Evolutionary conservation across 2,888 invertebrate species (phyloP).

Genomic region (Dolichopus griseipennis): DNA sequence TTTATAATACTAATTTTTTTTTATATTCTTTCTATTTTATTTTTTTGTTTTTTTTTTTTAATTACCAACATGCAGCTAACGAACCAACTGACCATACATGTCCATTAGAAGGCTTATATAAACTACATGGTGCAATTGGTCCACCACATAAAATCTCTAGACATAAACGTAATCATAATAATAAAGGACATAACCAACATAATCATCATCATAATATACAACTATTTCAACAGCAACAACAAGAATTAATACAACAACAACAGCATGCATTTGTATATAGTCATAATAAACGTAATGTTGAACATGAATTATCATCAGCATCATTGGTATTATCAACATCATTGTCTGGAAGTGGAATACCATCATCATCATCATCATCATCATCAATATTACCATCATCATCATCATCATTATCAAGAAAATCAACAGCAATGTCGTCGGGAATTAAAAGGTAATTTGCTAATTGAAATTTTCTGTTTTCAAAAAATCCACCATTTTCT

Average conservation of each 20-base stretch:
- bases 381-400: too few relatives aligned
- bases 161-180: conserved; percentile 44
- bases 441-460: conserved; percentile 10
- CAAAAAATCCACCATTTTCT: neutral
- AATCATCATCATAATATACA: conserved; percentile 21
- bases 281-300: too few relatives aligned
- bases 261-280: conserved; percentile 12
- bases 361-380: too few relatives aligned
- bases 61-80: conserved; percentile 50
- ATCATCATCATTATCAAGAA: too few relatives aligned
- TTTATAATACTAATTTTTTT: too few relatives aligned
- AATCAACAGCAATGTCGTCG: neutral
- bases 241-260: conserved; percentile 35
- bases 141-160: conserved; percentile 42
- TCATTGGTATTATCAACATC: too few relatives aligned
- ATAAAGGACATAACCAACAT: conserved; percentile 41
- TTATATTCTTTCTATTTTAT: neutral
- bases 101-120: conserved; percentile 65
- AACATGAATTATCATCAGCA: too few relatives aligned
- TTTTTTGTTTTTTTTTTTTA: neutral
- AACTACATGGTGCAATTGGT: conserved; percentile 40
- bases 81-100: conserved; percentile 76
- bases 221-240: conserved; percentile 17
- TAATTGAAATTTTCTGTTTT: conserved; percentile 9
- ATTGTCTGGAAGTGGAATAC: too few relatives aligned